A percentile compares a stretch with the other conserved stretches of the same genome.
Evolutionary conservation across 2,113 vertebrate species (phyloP).

Genomic region (Gnathonemus longibarbis): DNA sequence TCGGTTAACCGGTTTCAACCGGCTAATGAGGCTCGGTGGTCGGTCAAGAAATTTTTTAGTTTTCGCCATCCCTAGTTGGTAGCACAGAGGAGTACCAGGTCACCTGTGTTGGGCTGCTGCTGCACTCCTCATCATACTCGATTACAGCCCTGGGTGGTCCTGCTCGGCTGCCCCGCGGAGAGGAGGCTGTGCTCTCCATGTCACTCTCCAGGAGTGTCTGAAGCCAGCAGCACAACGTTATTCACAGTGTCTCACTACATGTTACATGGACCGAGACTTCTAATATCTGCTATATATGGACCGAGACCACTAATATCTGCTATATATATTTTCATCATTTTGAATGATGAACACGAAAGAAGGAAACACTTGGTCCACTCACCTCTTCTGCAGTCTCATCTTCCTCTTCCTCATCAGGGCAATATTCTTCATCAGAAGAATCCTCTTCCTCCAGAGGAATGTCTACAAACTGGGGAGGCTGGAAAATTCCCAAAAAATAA

Average conservation of each 20-base stretch:
- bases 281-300: no score
- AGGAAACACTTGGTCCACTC: not conserved
- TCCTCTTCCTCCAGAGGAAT: conserved; percentile 93
- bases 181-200: conserved; percentile 79
- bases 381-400: conserved; percentile 90
- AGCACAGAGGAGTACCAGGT: not conserved
- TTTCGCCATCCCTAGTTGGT: no score
- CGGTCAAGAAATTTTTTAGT: no score
- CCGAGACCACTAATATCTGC: no score
- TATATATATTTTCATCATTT: not conserved
- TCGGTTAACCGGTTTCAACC: no score
- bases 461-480: conserved; percentile 90
- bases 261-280: not conserved
- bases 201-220: conserved; percentile 86
- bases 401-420: conserved; percentile 89
- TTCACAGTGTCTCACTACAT: not conserved
- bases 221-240: not conserved
- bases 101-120: conserved; percentile 28
- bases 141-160: conserved; percentile 37
- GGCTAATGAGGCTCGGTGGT: no score
- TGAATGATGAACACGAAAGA: not conserved
- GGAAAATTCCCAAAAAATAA: not conserved
- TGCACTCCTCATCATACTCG: conserved; percentile 59
- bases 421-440: conserved; percentile 93
- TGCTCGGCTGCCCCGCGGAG: conserved; percentile 61